Base-by-base conservation (phyloP, 2,888 invertebrate genomes). In the Noctuana brunneofusca region DNA sequence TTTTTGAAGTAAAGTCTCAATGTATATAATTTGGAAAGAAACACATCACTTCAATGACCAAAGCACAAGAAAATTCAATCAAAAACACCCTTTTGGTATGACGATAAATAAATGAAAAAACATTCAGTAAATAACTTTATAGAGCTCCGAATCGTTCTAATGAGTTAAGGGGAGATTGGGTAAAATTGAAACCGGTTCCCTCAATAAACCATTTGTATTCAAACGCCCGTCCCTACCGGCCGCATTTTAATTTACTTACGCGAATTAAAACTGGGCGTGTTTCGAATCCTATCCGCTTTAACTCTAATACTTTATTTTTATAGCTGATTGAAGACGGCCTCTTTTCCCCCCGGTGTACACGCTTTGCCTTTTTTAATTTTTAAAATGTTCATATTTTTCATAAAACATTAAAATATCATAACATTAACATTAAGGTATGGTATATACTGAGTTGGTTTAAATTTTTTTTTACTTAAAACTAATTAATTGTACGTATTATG, bases 221-320 rank as follows among this genome's bases (percentile, higher is more conserved):
- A 87, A 86, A 85, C 83, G 72, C 75, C 71, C 72, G 65, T 69
- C 65, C 77, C 75, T 78, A 74, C 81, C 79, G 73, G 88, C 87
- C 89, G 83, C 88, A 86, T 88, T 90, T 91, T 91, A 91, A 91
- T 91, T 90, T 91, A 91, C 89, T 90, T 88, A 88, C 83, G 79
- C 79, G 83, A 88, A 89, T 91, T 89, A 89, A 89, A 89, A 89
- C 68, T 84, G 87, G 81, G 87, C 90, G 90, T 90, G 90, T 85
- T 88, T 78, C 79, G 89, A 88, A 88, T 89, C 66, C 80, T 75
- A 85, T 83, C 76, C 74, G 71, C 71, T 80, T 81, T 82, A 77
- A 81, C 75, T 78, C 65, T 73, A 78, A 85, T 81, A 83, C 87
- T 87, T 88, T 85, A 82, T 81, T 87, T 88, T 88, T 87, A 87